Evolutionary conservation across 2,888 invertebrate genomes (phyloP).

Genomic region (Alloscopus bannaensis): DNA sequence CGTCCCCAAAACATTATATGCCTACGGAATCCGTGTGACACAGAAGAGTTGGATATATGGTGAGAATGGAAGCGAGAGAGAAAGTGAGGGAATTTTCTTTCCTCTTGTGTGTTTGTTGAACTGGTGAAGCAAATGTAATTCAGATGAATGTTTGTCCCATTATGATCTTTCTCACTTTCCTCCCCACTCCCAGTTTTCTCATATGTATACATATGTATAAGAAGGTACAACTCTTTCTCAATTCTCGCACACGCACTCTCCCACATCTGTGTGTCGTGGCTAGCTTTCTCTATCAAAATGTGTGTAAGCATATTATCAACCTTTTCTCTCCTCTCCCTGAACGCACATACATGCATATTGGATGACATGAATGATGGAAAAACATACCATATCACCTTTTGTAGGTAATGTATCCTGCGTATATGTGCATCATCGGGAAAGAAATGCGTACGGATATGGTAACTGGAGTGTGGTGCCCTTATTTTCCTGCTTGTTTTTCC

Average conservation of each 20-base stretch:
- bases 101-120: too few relatives aligned
- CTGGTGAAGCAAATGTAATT: constrained; percentile 55
- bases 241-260: constrained; percentile 37
- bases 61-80: constrained; percentile 38
- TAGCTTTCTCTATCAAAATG: not conserved
- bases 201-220: too few relatives aligned
- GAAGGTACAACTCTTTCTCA: constrained; percentile 1
- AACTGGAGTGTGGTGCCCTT: constrained; percentile 6
- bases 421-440: not conserved
- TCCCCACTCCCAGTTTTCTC: constrained; percentile 14
- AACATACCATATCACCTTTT: not conserved
- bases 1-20: too few relatives aligned
- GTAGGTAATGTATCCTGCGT: not conserved
- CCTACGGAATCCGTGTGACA: too few relatives aligned
- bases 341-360: not conserved
- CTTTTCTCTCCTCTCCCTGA: not conserved
- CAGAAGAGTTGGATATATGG: constrained; percentile 56
- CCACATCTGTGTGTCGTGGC: too few relatives aligned
- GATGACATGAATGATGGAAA: not conserved
- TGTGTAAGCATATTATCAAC: constrained; percentile 5
- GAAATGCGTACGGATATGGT: not conserved
- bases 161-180: constrained; percentile 46
- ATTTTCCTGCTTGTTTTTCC: constrained; percentile 22
- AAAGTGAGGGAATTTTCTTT: constrained; percentile 24
- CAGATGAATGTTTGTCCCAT: constrained; percentile 61